Percentiles rank a stretch among this genome's conserved stretches.
phyloP scores from a whole-genome alignment of 1,140 invertebrate species.

The Goniozus legneri region DNA sequence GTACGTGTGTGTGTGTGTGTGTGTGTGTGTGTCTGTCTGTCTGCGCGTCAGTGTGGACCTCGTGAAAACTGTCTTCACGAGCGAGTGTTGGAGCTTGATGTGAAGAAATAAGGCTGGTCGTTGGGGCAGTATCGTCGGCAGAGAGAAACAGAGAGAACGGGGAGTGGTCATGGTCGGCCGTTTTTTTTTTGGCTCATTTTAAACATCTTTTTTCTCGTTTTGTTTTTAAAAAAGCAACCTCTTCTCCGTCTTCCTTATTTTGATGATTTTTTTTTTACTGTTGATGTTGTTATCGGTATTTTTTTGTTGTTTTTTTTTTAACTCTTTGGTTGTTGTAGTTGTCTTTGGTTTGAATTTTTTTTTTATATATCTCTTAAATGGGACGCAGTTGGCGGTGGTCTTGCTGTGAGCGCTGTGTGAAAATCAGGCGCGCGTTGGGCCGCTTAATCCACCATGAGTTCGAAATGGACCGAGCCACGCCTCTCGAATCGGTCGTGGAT shows the following conservation, averaged over 20 bases:
- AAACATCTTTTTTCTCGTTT: too few species aligned
- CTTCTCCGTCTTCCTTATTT: too few species aligned
- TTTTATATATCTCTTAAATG: too few species aligned
- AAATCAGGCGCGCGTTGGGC: slow-evolving; percentile 17
- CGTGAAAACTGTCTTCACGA: not conserved
- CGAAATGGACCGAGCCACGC: slow-evolving; percentile 92
- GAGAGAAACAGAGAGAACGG: slow-evolving; percentile 21
- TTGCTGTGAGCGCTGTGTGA: slow-evolving; percentile 22
- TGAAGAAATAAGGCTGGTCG: slow-evolving; percentile 16
- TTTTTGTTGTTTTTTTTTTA: too few species aligned
- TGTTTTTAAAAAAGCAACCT: slow-evolving; percentile 26
- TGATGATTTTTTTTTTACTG: too few species aligned
- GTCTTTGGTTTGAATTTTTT: too few species aligned
- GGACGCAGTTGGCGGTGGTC: slow-evolving; percentile 31
- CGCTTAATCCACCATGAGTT: slow-evolving; percentile 93
- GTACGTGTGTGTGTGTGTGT: too few species aligned
- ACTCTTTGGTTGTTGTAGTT: too few species aligned
- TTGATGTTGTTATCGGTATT: too few species aligned
- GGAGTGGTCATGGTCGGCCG: slow-evolving; percentile 26
- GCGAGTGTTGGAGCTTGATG: slow-evolving; percentile 1
- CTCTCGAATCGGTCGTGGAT: slow-evolving; percentile 80
- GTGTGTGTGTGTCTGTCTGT: not conserved
- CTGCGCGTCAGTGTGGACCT: too few species aligned
- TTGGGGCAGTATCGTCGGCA: slow-evolving; percentile 22
- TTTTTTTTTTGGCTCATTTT: too few species aligned